These are phyloP conservation scores for Pterocles burchelli DNA, from an alignment of 2,113 vertebrate species.

Conservation along the genomic window DNA sequence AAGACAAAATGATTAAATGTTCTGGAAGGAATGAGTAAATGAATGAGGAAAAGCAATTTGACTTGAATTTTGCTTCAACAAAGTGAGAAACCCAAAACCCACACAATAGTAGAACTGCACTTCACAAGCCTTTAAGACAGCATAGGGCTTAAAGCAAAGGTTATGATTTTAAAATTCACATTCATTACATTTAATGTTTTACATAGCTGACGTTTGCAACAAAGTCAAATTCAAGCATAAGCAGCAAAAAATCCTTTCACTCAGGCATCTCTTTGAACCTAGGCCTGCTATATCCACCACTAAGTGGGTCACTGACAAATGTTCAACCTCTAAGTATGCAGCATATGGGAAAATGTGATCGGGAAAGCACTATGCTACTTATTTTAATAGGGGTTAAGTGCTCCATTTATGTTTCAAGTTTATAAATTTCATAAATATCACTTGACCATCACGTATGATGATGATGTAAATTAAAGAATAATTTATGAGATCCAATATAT, in stretches of 20 bases:
- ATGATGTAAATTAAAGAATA: not conserved
- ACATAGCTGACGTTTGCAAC: not conserved
- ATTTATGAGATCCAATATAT: not conserved
- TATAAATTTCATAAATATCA: not conserved
- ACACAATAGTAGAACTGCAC: not conserved
- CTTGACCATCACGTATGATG: fast-evolving
- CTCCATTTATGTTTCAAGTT: not conserved
- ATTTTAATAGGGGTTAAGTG: not conserved
- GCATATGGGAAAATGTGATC: fast-evolving
- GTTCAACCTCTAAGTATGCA: fast-evolving
- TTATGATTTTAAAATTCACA: not conserved
- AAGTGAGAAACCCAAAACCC: not conserved
- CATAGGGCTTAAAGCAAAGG: not conserved
- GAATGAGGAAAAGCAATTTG: not conserved
- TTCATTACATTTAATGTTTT: not conserved
- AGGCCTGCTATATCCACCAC: not conserved
- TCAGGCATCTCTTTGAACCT: not conserved
- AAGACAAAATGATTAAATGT: fast-evolving
- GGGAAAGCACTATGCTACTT: not conserved
- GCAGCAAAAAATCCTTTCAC: not conserved
- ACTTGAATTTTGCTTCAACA: not conserved
- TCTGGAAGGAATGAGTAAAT: not conserved
- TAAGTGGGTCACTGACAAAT: not conserved
- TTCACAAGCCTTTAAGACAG: not conserved
- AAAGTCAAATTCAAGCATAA: not conserved